Conservation (phyloP, 2,888 invertebrate genomes). For the Minunthozetes semirufus region DNA sequence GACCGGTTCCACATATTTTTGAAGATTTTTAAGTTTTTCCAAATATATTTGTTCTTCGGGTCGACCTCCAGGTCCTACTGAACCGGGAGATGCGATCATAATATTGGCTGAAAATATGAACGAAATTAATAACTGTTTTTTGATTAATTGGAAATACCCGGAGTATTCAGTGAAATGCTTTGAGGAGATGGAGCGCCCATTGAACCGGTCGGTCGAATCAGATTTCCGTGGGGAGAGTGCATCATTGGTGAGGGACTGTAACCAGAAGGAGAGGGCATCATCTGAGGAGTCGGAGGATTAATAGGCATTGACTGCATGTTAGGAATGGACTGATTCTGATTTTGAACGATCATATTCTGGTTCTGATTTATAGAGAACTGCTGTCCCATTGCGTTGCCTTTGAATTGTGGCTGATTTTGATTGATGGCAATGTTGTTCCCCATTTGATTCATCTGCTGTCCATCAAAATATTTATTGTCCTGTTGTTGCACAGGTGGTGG, state of each 20-base stretch:
- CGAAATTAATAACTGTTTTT: not conserved
- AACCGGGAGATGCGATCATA: constrained; percentile 25
- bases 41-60: constrained; percentile 79
- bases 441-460: not conserved
- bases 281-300: constrained; percentile 37
- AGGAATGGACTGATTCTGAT: not conserved
- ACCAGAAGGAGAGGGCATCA: constrained; percentile 40
- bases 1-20: constrained; percentile 87
- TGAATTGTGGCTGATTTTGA: constrained; percentile 4
- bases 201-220: not conserved
- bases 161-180: constrained; percentile 27
- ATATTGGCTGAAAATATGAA: not conserved
- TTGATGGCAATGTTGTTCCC: not conserved
- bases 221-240: constrained; percentile 1
- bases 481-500: not conserved
- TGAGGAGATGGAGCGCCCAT: constrained; percentile 31
- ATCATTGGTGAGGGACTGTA: constrained; percentile 35
- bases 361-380: not conserved
- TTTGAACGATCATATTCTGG: constrained; percentile 1
- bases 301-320: not conserved
- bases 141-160: not conserved
- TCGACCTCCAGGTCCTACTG: constrained; percentile 8
- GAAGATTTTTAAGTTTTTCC: constrained; percentile 85
- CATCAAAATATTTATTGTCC: constrained; percentile 3
- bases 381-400: not conserved